Base-by-base conservation (phyloP, 2,113 vertebrate species). In the Stegostoma tigrinum region DNA sequence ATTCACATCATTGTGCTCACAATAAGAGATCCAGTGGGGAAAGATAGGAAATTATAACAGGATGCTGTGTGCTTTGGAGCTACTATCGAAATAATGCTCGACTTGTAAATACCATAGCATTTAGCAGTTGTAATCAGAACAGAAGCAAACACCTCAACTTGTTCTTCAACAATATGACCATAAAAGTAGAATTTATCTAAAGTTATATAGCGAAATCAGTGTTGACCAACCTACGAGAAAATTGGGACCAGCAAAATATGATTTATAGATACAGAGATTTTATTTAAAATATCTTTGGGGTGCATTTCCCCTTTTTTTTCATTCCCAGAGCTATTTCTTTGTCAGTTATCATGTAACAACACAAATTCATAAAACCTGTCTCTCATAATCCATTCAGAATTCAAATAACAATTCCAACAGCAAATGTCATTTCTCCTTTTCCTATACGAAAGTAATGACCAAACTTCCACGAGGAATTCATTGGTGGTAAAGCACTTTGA, bases 31-130 rank as follows among this genome's bases (percentile, higher is more conserved):
- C 19, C 91, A 68, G 66, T 52, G 91, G 64, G 91, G 66, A 45
- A 67, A 68, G 66, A 68, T 27, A 45, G 61, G 66, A 94, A 94
- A 70, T 68, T 94, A 38, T 66, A 42, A 70, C 61, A 68, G 91
- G 64, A 68, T 94, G 91, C 64, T 23, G 61, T 38, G n/a, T 21
- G n/a, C 64, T 94, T n/a, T 94, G 90, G 90, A 67, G 90, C 42
- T 70, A 70, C 42, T 27, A 68, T 94, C 66, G 42, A 42, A 94
- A 70, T 67, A 94, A 94, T n/a, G 19, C 91, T 94, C 34, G 68
- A 66, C 66, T 94, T 0, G 7, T 45, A 42, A 94, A 21, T 42
- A 68, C 21, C 7, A 14, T 14, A 23, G 64, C 34, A 21, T 64
- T 19, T 14, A 4, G 48, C 52, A 15, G 5, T n/a, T 55, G 61